A percentile compares a stretch with the other conserved stretches of the same genome.
phyloP scores from a whole-genome alignment of 2,113 vertebrate species.

The Rostratula benghalensis region DNA sequence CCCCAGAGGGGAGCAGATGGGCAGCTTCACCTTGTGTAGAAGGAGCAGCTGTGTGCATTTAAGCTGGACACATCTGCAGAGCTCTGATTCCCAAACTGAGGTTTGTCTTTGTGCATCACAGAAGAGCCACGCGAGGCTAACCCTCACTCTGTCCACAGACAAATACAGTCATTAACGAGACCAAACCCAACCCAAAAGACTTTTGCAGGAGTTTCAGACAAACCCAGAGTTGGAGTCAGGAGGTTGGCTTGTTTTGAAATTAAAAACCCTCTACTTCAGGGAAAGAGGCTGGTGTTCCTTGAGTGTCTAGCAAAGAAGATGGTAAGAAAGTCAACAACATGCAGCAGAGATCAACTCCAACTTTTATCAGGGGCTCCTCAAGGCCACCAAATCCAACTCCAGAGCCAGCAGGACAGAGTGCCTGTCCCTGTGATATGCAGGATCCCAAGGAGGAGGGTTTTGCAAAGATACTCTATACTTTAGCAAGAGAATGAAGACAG shows the following conservation, averaged over 20 bases:
- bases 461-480: not conserved
- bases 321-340: not conserved
- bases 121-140: not conserved
- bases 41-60: not conserved
- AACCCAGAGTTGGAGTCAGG: not conserved
- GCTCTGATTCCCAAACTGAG: not conserved
- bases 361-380: not conserved
- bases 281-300: not conserved
- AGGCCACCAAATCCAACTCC: not conserved
- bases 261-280: not conserved
- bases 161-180: not conserved
- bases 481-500: not conserved
- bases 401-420: not conserved
- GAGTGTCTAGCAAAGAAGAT: not conserved
- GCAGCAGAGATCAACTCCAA: not conserved
- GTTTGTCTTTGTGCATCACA: rapidly evolving
- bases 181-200: not conserved
- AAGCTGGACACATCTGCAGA: not conserved
- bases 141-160: not conserved
- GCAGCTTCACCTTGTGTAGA: not conserved
- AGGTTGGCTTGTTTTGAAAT: not conserved
- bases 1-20: not conserved
- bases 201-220: not conserved
- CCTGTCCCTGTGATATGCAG: rapidly evolving
- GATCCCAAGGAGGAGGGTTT: not conserved